phyloP scores from a whole-genome alignment of 2,797 vertebrate genomes.

The Pterois miles region DNA sequence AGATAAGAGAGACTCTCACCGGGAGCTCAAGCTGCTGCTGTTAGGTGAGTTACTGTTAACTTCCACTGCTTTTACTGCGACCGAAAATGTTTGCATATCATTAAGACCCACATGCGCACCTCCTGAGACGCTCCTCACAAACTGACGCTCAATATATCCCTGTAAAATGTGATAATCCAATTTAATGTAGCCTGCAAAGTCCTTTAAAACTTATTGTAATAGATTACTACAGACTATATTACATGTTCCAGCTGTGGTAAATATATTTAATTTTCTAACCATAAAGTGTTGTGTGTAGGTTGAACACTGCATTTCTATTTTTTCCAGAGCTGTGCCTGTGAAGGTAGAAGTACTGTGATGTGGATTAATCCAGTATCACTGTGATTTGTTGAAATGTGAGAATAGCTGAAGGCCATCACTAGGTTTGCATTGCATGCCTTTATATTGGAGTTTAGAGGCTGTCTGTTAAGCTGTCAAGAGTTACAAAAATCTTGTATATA shows the following conservation, averaged over 20 bases:
- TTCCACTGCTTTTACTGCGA: background rate
- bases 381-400: background rate
- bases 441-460: no score
- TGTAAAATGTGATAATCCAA: background rate
- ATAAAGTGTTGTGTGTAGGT: no score
- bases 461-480: no score
- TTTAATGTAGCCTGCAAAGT: background rate
- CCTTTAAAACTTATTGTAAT: no score
- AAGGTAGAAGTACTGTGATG: background rate
- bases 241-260: background rate
- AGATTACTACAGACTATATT: no score
- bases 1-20: constrained; percentile 77
- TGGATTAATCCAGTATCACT: background rate
- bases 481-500: background rate
- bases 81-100: background rate
- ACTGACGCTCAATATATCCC: background rate
- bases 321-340: no score
- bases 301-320: no score
- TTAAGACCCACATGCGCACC: background rate
- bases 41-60: constrained; percentile 84
- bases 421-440: no score
- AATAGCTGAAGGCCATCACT: no score
- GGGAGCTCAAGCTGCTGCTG: constrained; percentile 88
- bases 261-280: background rate
- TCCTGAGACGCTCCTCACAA: background rate